Percentiles rank a stretch among this genome's conserved stretches.
These are phyloP conservation scores for Trogon melanurus DNA, from an alignment of 2,113 vertebrate species.

Conservation along the genomic window DNA sequence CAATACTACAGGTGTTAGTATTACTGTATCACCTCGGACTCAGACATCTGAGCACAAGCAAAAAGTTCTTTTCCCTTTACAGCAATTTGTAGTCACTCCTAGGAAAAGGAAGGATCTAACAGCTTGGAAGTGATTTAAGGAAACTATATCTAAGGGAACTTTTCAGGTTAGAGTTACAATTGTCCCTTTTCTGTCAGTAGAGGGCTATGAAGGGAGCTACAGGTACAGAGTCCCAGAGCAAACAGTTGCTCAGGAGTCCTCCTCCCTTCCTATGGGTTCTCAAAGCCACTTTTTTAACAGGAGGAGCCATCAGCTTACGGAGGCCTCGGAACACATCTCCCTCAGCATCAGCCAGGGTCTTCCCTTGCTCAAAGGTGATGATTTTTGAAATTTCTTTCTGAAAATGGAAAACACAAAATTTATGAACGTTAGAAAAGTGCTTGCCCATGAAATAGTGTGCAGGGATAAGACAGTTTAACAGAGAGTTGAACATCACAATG, in stretches of 20 bases:
- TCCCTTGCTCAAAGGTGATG: constrained; percentile 95
- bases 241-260: background rate
- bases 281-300: constrained; percentile 29
- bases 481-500: background rate
- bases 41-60: background rate
- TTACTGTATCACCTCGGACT: background rate
- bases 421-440: background rate
- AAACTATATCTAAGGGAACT: background rate
- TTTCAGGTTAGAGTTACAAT: background rate
- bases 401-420: constrained; percentile 60
- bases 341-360: constrained; percentile 96
- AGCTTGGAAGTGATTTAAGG: background rate
- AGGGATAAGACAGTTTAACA: background rate
- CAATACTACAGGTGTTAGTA: background rate
- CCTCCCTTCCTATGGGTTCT: constrained; percentile 19
- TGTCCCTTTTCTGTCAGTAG: background rate
- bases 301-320: constrained; percentile 82
- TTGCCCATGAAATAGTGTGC: background rate
- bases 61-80: background rate
- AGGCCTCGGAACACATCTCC: constrained; percentile 97
- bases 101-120: background rate
- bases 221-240: background rate
- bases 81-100: background rate
- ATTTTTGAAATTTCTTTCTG: constrained; percentile 94
- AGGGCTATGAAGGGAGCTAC: background rate